phyloP scores from a whole-genome alignment of 30 jellyfish, hydroid and myxozoan species.

The Cassiopea andromeda region DNA sequence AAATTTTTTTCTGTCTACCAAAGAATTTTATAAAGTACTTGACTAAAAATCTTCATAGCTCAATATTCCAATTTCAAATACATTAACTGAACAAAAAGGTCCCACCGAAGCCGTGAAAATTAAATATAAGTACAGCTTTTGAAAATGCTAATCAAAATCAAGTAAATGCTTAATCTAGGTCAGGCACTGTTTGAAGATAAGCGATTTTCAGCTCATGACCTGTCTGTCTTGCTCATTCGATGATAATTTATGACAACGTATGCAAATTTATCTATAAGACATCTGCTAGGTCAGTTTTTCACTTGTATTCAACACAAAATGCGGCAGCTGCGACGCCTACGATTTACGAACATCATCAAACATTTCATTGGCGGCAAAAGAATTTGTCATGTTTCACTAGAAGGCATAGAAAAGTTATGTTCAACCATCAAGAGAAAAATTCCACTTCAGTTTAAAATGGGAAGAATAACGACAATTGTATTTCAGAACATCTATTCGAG shows the following conservation, averaged over 20 bases:
- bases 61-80: too few relatives aligned
- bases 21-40: too few relatives aligned
- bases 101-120: too few relatives aligned
- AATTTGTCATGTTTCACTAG: background rate
- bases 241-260: conserved; percentile 15
- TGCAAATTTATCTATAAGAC: conserved; percentile 16
- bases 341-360: background rate
- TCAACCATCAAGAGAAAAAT: too few relatives aligned
- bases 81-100: too few relatives aligned
- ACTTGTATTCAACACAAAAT: background rate
- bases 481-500: too few relatives aligned
- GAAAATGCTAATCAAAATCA: too few relatives aligned
- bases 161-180: background rate
- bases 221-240: background rate
- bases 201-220: background rate
- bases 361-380: background rate
- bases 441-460: too few relatives aligned
- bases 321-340: conserved; percentile 34
- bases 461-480: too few relatives aligned
- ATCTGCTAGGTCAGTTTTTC: conserved; percentile 21
- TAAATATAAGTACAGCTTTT: too few relatives aligned
- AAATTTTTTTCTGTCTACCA: too few relatives aligned
- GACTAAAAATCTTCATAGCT: too few relatives aligned
- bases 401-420: background rate
- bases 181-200: background rate